These are phyloP conservation scores for Argyrosomus regius DNA, from an alignment of 2,797 vertebrate genomes.

Conservation along the genomic window DNA sequence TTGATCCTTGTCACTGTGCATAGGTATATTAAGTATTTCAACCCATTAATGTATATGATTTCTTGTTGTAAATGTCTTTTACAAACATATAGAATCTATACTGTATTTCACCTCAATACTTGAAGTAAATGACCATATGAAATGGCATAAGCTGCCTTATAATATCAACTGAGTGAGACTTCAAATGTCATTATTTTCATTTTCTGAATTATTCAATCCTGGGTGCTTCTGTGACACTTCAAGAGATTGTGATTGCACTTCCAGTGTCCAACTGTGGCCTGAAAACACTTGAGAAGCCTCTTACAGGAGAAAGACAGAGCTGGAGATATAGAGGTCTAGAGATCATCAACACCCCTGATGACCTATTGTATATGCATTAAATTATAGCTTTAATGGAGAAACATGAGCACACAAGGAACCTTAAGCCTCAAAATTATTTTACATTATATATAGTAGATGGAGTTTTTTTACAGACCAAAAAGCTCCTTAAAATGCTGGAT, in stretches of 20 bases:
- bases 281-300: slow-evolving; percentile 45
- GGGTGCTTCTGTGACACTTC: slow-evolving; percentile 41
- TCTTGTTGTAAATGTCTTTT: too few relatives aligned
- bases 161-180: slow-evolving; percentile 20
- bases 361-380: slow-evolving; percentile 29
- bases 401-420: slow-evolving; percentile 29
- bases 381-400: slow-evolving; percentile 19
- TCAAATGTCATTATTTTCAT: slow-evolving; percentile 51
- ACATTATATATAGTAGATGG: too few relatives aligned
- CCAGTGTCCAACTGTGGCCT: background rate
- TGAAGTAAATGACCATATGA: background rate
- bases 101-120: slow-evolving; percentile 7
- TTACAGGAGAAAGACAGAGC: slow-evolving; percentile 19
- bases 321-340: background rate
- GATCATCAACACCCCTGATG: slow-evolving; percentile 21
- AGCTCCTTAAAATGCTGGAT: background rate
- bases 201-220: slow-evolving; percentile 27
- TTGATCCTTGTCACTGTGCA: too few relatives aligned
- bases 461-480: slow-evolving; percentile 4
- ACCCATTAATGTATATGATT: too few relatives aligned
- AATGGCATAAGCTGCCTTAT: background rate
- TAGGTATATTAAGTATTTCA: too few relatives aligned
- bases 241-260: slow-evolving; percentile 43
- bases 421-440: background rate
- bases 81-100: background rate